Conservation (phyloP, 2,797 vertebrate species). For the Lithobates pipiens region DNA sequence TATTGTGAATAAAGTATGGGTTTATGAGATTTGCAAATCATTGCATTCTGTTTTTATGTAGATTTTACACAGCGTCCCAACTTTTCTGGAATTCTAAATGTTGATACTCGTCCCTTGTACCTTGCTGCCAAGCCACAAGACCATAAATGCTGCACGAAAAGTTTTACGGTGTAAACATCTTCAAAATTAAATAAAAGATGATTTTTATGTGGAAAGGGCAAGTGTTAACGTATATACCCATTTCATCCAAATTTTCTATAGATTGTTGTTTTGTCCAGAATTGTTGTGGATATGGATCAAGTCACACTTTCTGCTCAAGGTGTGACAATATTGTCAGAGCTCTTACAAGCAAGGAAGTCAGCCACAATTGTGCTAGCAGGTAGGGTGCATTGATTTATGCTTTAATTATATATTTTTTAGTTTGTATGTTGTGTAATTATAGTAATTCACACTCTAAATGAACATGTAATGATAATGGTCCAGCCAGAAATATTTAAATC, state of each 20-base stretch:
- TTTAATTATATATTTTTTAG: too few relatives aligned
- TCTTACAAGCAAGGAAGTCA: conserved; percentile 70
- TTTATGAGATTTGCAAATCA: too few relatives aligned
- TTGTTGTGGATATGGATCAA: conserved; percentile 74
- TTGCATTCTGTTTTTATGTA: too few relatives aligned
- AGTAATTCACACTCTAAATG: too few relatives aligned
- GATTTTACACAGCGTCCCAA: too few relatives aligned
- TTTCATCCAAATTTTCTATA: conserved; percentile 57
- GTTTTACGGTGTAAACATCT: background rate
- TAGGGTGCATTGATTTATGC: conserved; percentile 55
- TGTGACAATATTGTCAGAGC: conserved; percentile 71
- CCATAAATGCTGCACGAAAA: background rate
- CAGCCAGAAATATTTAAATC: too few relatives aligned
- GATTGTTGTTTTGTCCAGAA: conserved; percentile 78
- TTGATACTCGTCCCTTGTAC: background rate
- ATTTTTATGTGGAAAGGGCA: too few relatives aligned
- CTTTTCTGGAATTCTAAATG: too few relatives aligned
- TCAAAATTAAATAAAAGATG: background rate
- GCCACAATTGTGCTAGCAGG: conserved; percentile 73
- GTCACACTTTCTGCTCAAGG: conserved; percentile 76
- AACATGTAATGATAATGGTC: too few relatives aligned
- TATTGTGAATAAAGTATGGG: too few relatives aligned
- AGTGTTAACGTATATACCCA: background rate
- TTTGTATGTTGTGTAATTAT: too few relatives aligned
- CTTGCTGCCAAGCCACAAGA: background rate